Percentiles rank a stretch among this genome's conserved stretches.
These are phyloP conservation scores for Pangasius djambal DNA, from an alignment of 2,797 vertebrate genomes.

Conservation along the genomic window DNA sequence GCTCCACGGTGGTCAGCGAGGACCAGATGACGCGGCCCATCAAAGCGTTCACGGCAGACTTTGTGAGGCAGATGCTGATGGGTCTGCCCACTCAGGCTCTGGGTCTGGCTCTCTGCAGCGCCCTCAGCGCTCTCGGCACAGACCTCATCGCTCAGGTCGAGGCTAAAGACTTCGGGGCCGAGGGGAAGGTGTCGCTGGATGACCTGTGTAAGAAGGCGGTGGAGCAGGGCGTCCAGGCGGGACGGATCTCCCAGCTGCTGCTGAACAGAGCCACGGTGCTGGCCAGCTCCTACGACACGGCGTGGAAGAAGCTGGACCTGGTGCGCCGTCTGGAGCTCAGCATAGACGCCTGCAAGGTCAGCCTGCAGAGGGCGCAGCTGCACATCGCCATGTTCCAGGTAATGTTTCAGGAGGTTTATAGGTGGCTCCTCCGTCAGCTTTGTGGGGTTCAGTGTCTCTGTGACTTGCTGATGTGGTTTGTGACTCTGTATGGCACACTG, in stretches of 20 bases:
- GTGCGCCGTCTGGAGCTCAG: slow-evolving; percentile 89
- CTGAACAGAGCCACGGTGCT: slow-evolving; percentile 93
- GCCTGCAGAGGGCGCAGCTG: slow-evolving; percentile 91
- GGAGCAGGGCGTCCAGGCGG: slow-evolving; percentile 89
- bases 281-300: slow-evolving; percentile 92
- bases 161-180: slow-evolving; percentile 94
- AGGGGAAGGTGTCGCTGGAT: slow-evolving; percentile 94
- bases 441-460: not conserved
- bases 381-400: slow-evolving; percentile 98
- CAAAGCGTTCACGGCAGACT: slow-evolving; percentile 96
- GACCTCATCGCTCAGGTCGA: slow-evolving; percentile 95
- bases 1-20: slow-evolving; percentile 87
- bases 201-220: slow-evolving; percentile 94
- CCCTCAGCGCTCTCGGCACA: slow-evolving; percentile 89
- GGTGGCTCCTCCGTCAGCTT: not conserved
- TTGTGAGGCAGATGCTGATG: slow-evolving; percentile 93
- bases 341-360: slow-evolving; percentile 90
- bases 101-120: slow-evolving; percentile 91
- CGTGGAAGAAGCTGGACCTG: slow-evolving; percentile 96
- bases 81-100: slow-evolving; percentile 94
- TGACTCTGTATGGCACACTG: no score
- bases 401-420: not conserved
- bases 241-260: slow-evolving; percentile 88
- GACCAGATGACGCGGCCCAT: slow-evolving; percentile 97
- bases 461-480: no score